These are phyloP conservation scores for Tetropium fuscum DNA, from an alignment of 2,888 invertebrate genomes.

Conservation along the genomic window DNA sequence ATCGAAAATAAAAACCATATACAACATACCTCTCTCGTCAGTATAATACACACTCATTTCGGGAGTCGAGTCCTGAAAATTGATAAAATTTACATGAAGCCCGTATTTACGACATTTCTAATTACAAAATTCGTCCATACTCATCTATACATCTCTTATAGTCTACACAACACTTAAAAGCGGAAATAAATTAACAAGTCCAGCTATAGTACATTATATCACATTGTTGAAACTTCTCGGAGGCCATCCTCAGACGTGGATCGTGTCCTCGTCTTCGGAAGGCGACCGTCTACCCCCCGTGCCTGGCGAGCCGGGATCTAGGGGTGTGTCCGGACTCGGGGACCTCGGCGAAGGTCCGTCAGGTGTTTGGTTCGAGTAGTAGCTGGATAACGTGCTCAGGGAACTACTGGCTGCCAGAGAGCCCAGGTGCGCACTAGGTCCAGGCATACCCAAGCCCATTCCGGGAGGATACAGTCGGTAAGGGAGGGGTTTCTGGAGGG, in stretches of 20 bases:
- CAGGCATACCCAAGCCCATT: constrained; percentile 74
- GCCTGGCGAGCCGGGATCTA: constrained; percentile 73
- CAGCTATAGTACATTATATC: constrained; percentile 61
- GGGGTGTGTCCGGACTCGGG: constrained; percentile 68
- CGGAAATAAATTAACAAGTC: constrained; percentile 62
- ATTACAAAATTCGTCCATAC: constrained; percentile 53
- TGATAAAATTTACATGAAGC: constrained; percentile 45
- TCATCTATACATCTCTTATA: constrained; percentile 33
- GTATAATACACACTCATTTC: constrained; percentile 39
- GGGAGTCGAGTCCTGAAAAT: constrained; percentile 29
- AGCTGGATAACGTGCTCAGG: constrained; percentile 69
- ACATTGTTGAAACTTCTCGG: constrained; percentile 53
- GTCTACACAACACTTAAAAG: constrained; percentile 61
- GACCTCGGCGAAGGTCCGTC: constrained; percentile 68
- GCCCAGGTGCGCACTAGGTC: constrained; percentile 76
- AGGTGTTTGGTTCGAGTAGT: constrained; percentile 69
- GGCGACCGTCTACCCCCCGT: constrained; percentile 62
- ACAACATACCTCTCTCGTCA: constrained; percentile 41
- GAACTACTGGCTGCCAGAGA: constrained; percentile 78
- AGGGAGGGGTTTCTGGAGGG: constrained; percentile 89
- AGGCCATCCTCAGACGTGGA: constrained; percentile 68
- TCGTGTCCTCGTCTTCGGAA: constrained; percentile 74
- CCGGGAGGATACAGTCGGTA: constrained; percentile 76
- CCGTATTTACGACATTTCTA: constrained; percentile 31
- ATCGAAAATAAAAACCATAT: constrained; percentile 48